Base-by-base conservation (phyloP, 2,113 vertebrate species). In the Syngnathus scovelli region DNA sequence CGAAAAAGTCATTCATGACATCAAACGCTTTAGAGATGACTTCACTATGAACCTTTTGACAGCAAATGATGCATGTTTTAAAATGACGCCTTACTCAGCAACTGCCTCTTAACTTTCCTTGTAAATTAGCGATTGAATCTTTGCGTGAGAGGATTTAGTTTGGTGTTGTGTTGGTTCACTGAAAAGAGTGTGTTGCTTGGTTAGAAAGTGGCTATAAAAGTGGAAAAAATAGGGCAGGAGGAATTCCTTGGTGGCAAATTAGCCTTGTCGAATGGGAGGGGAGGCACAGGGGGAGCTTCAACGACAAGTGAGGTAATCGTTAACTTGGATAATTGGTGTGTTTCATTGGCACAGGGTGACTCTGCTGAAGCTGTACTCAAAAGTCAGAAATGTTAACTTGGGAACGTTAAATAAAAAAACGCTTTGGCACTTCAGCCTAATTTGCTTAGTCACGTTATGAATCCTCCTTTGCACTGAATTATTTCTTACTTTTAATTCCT, bases 181-280 rank as follows among this genome's bases (percentile, higher is more conserved):
- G 46, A 49, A 49, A 49, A 68, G 46, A 86, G 74, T 66, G 73
- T 68, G 77, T 56, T 67, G 67, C 74, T 78, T 67, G 65, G 61
- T 69, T 71, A 81, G 77, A 85, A 87, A 76, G 72, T 70, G 77
- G 75, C 72, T 83, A 71, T 88, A 83, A 85, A 90, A 33, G 59
- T 61, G 27, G 27, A 33, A 33, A 33, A 44, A 63, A 82, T 75
- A 78, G 76, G 78, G 74, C 65, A 78, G 78, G 68, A 83, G 73
- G 66, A 84, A 86, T 85, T 85, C 74, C 67, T 78, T 71, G 37
- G 80, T 72, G 80, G 74, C 69, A 86, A 90, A 89, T 90, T 80
- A 85, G 75, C 80, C 67, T 61, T 86, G 80, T 68, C 81, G 89
- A 89, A 89, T 87, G 80, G 78, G 83, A 70, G 71, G 66, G 71